phyloP scores from a whole-genome alignment of 2,113 vertebrate species.

The Octodon degus region DNA sequence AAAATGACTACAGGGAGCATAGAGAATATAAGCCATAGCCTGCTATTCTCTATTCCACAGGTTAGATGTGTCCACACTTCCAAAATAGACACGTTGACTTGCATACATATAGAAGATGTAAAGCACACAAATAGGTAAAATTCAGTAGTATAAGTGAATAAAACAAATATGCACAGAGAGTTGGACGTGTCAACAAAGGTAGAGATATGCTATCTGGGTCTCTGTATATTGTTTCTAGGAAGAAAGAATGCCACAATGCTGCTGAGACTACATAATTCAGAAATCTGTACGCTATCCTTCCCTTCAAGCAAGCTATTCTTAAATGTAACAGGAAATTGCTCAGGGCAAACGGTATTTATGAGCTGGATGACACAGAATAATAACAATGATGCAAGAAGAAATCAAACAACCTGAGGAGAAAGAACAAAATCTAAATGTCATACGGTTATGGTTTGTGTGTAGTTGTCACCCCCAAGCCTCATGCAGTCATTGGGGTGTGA shows the following conservation, averaged over 20 bases:
- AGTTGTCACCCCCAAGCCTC: too few species aligned
- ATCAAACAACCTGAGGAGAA: neutral
- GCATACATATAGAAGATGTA: neutral
- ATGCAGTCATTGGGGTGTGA: too few species aligned
- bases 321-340: conserved; percentile 5
- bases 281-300: neutral
- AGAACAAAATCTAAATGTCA: neutral
- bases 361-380: neutral
- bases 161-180: neutral
- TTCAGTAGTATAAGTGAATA: neutral
- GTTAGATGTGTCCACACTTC: neutral
- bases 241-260: neutral
- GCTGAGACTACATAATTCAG: neutral
- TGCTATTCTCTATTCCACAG: neutral
- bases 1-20: neutral
- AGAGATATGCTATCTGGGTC: neutral
- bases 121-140: neutral
- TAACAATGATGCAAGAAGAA: neutral
- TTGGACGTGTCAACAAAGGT: neutral
- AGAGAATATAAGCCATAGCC: neutral
- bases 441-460: too few species aligned
- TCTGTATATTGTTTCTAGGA: neutral
- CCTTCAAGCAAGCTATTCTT: conserved; percentile 12
- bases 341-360: neutral
- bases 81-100: neutral